Evolutionary conservation across 2,888 invertebrate genomes (phyloP), one percentile per base, ranked within the genome.

Genomic region (Trileptium ribeirensis): DNA sequence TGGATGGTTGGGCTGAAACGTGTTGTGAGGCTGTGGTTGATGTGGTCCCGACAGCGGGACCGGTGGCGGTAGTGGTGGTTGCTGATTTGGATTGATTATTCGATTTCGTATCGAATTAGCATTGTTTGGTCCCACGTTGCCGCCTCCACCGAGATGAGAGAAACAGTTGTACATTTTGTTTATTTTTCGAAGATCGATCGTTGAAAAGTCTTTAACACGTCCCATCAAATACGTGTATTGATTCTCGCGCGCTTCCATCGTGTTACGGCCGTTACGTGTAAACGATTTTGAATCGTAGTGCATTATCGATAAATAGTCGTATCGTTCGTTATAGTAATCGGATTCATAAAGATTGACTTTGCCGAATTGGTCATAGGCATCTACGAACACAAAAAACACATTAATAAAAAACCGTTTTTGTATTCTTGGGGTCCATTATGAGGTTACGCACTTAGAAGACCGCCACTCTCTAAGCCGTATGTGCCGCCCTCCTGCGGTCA

Each of bases 351-450:
- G 82, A 81, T 88, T 87, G 19, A 88, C 88, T 79, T 87, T 86
- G 19, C 88, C 88, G 82, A 88, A 88, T 79, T 88, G 88, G 83
- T 88, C 88, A 82, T 88, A 88, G 0, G 88, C 88, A 79, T 88
- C 88, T 87, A 82, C 67, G 85, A 77, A 29, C 2, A 3, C 39
- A 1, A 81, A 79, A 24, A 79, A 29, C 75, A 3, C 2, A 19
- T 36, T n/a, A 77, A 51, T 8, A 8, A 15, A 51, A 51, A 51
- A 51, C 8, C 51, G 8, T 51, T 51, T 51, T 51, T n/a, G n/a
- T n/a, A n/a, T n/a, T n/a, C n/a, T n/a, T n/a, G n/a, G n/a, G n/a
- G n/a, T n/a, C n/a, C n/a, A n/a, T n/a, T n/a, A n/a, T n/a, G n/a
- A n/a, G n/a, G n/a, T n/a, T n/a, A n/a, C n/a, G n/a, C n/a, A n/a